phyloP scores from a whole-genome alignment of 2,797 vertebrate species.

The Myripristis jacobus region DNA sequence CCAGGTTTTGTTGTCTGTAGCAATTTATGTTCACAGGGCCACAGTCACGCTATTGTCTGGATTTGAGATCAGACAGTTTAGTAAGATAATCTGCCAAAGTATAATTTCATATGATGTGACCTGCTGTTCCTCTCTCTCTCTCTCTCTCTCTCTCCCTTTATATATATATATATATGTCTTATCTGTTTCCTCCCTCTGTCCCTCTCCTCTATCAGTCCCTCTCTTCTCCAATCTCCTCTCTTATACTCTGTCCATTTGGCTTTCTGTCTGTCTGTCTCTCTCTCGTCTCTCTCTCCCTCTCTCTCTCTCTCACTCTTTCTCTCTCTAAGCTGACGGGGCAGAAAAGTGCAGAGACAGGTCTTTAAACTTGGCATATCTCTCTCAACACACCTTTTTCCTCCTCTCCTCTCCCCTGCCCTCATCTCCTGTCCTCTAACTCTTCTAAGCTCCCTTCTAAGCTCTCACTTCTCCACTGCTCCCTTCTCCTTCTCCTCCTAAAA shows the following conservation, averaged over 20 bases:
- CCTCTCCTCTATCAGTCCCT: conserved; percentile 51
- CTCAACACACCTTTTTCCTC: conserved; percentile 61
- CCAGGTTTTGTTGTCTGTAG: too few species aligned
- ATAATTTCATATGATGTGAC: not conserved
- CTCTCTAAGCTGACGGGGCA: conserved; percentile 70
- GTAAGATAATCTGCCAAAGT: not conserved
- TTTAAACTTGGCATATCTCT: conserved; percentile 76
- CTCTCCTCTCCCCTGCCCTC: conserved; percentile 51
- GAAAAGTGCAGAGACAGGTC: conserved; percentile 65
- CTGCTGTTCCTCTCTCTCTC: conserved; percentile 31
- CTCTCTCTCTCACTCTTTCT: too few species aligned
- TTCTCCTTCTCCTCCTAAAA: conserved; percentile 20
- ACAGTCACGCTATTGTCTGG: conserved; percentile 17
- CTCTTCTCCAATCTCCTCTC: conserved; percentile 55
- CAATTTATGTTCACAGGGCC: too few species aligned
- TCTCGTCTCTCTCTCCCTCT: too few species aligned
- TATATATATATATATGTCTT: too few species aligned
- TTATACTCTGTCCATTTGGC: conserved; percentile 60
- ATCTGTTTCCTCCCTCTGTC: conserved; percentile 24
- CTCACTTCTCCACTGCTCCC: conserved; percentile 36
- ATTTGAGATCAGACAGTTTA: conserved; percentile 39
- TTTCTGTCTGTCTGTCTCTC: conserved; percentile 46
- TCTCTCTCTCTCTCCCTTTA: conserved; percentile 8
- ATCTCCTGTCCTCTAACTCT: conserved; percentile 36
- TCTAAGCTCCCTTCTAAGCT: conserved; percentile 56